Base-by-base conservation (phyloP, 1,140 invertebrate species). In the Aethina tumida region DNA sequence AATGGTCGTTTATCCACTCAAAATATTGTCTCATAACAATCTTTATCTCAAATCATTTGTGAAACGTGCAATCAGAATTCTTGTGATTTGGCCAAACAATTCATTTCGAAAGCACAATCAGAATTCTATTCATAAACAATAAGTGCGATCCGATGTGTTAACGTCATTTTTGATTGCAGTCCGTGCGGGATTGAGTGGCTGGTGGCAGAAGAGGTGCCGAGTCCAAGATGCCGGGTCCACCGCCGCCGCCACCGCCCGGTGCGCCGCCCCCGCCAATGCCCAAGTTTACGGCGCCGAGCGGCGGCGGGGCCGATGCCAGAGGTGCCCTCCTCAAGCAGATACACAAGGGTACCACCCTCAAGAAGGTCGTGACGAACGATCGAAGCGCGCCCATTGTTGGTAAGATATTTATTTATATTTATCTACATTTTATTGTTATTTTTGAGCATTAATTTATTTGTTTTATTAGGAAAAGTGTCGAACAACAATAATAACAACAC, bases 311-410 rank as follows among this genome's bases (percentile, higher is more conserved):
- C 9, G 73, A 79, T 45, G 69, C 71, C 22, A 69, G 81, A 50
- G 70, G 70, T 39, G 68, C 75, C 9, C 62, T 94, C 31, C 66
- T 94, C 15, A 76, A 77, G 46, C 86, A 85, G 27, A 94, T 94
- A 52, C 75, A 84, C 47, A 74, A 79, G 60, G 89, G 90, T 28
- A 70, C 79, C 34, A 70, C 73, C 40, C 66, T 94, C 40, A 92
- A 88, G 60, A 93, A 92, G 65, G 76, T 86, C 38, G 74, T 81
- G 1, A 92, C 89, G 5, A 81, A 87, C 53, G 90, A 94, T 58
- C 83, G 88, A 63, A 93, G 88, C 71, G 78, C 74, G 24, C 89
- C 91, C 1, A 63, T 90, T 41, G 14, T 72, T 45, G 83, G 84
- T 68, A 67, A 70, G 61, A 12, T 38, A 9, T 17, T 21, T 15